Base-by-base conservation (phyloP, 2,797 vertebrate species). In the Sus cebifrons region DNA sequence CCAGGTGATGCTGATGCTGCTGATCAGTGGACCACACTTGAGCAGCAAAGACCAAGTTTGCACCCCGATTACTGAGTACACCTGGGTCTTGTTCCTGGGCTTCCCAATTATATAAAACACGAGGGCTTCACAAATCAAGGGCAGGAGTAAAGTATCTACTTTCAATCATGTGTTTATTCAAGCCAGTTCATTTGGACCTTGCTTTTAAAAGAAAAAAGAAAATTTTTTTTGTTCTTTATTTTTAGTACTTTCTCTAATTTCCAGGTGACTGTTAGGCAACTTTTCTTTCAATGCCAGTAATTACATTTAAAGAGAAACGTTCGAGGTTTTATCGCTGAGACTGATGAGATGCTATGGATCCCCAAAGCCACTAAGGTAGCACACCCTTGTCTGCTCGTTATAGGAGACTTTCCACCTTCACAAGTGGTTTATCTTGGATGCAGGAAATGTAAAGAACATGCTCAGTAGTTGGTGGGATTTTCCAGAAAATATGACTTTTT, bases 281-380 rank as follows among this genome's bases (percentile, higher is more conserved):
- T 87, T 96, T 92, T 79, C 67, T 90, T 89, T 92, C 89, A 79
- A 67, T 44, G 60, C 78, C 86, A 93, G 52, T 74, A 40, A 79
- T 85, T 86, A 75, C 13, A 58, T 4, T 56, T 36, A 91, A 82
- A 89, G 20, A 64, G 89, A 93, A 92, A 92, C 36, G 74, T 36
- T 65, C 21, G 32, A 78, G n/a, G 62, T 78, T 67, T 86, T 91
- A 56, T 25, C 83, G 29, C 21, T 94, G 64, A 78, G 56, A 56
- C 25, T 40, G 15, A 74, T 52, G 49, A 40, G 52, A 9, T 25
- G 62, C 52, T 32, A 74, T 4, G 20, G 36, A 88, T 90, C 62
- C 32, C 60, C 23, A 68, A 78, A 62, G 36, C 68, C 14, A 78
- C 86, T 40, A 89, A 93, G 89, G 65, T 32, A 68, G 67, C 73